A percentile compares a stretch with the other conserved stretches of the same genome.
phyloP scores from a whole-genome alignment of 1,140 invertebrate genomes.

The Polyergus mexicanus region DNA sequence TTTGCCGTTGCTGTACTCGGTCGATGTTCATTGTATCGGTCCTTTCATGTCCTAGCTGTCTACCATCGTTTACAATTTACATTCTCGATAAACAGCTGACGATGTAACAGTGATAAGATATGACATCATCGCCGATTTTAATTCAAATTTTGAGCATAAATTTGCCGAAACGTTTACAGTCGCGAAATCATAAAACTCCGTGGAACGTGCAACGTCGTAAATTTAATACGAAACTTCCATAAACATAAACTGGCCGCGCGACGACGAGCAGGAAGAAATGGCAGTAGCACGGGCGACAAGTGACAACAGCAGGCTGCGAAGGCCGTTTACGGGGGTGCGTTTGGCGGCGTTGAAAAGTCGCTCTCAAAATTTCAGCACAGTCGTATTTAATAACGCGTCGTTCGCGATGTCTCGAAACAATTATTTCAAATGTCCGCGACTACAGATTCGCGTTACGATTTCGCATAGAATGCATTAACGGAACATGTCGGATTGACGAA shows the following conservation, averaged over 20 bases:
- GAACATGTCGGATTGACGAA: not conserved
- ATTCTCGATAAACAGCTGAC: constrained; percentile 46
- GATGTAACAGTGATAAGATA: constrained; percentile 17
- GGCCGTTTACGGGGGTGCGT: constrained; percentile 15
- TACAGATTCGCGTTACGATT: not conserved
- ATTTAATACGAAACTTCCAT: constrained; percentile 83
- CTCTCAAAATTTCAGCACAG: constrained; percentile 69
- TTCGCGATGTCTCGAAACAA: constrained; percentile 9
- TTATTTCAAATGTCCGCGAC: constrained; percentile 1
- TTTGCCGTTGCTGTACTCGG: not conserved
- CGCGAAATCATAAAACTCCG: constrained; percentile 79
- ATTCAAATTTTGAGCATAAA: constrained; percentile 79
- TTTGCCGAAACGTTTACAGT: constrained; percentile 75
- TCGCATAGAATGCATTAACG: not conserved
- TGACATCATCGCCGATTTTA: constrained; percentile 72
- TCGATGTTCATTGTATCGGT: constrained; percentile 19
- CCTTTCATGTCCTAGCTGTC: not conserved
- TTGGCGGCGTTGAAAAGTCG: constrained; percentile 71
- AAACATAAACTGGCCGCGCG: constrained; percentile 74
- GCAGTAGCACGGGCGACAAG: constrained; percentile 63
- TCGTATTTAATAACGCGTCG: constrained; percentile 67
- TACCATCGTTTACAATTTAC: constrained; percentile 46
- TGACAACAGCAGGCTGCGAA: constrained; percentile 75
- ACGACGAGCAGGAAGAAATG: constrained; percentile 21
- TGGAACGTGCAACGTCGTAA: constrained; percentile 73